Base-by-base conservation (phyloP, 2,797 vertebrate genomes). In the Morelia viridis region DNA sequence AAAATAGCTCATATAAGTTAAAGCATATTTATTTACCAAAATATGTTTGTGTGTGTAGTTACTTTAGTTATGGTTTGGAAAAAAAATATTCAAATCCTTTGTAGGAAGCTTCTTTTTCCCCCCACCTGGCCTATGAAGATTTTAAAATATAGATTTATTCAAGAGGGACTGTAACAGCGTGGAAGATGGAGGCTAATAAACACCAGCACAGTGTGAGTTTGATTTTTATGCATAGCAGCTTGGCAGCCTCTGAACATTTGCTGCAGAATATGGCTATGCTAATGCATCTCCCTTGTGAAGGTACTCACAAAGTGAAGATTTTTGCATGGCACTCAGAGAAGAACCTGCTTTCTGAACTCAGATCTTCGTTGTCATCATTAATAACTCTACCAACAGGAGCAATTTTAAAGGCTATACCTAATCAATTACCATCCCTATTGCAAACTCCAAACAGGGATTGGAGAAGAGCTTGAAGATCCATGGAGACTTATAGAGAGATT, bases 321-420 rank as follows among this genome's bases (percentile, higher is more conserved):
- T 96, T 95, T 93, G 93, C 1, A 26, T 90, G 71, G 91, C 9
- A 13, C 93, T 95, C 93, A 89, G 92, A 94, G 94, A 95, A 93
- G 92, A 96, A 92, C 88, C 53, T 92, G 90, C 92, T 90, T 92
- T 92, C 71, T 93, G 93, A 95, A 97, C 95, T 91, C 61, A 95
- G 94, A 97, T 96, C 89, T 95, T 95, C 95, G 95, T 94, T 95
- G 92, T 96, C 56, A 4, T n/a, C 95, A 95, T 95, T 96, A 95
- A 93, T 95, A 97, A 95, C 95, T 95, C 94, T 90, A 94, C 91
- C 90, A 96, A 93, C 94, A 95, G 94, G 95, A 96, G 94, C 92
- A 10, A 94, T 93, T 68, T 95, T 80, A 31, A 94, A 94, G 89
- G 94, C 95, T 91, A 68, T 90, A 28, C 50, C 2, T 13, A 91